These are phyloP conservation scores for Rhagoletis zephyria DNA, from an alignment of 1,140 invertebrate species.

Conservation along the genomic window DNA sequence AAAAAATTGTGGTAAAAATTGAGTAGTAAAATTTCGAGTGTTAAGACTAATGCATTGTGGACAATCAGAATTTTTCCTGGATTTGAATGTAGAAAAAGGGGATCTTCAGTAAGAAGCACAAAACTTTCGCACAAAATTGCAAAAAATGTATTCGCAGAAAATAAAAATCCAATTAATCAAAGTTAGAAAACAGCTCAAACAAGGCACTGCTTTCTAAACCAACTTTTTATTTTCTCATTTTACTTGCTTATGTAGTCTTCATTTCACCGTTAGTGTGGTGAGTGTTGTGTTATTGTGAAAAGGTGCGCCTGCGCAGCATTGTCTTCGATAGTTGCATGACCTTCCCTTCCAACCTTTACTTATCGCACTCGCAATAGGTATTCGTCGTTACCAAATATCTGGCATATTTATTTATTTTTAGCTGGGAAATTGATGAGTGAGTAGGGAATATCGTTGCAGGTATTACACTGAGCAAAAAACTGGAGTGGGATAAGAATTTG, in stretches of 20 bases:
- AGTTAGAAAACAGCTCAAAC: not conserved
- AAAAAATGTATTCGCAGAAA: too few species aligned
- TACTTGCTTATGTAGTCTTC: not conserved
- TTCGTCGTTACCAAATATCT: not conserved
- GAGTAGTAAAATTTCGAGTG: too few species aligned
- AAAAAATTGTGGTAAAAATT: not conserved
- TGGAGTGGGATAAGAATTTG: not conserved
- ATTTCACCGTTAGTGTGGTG: not conserved
- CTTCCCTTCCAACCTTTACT: conserved; percentile 9
- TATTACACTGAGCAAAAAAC: not conserved
- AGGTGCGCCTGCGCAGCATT: conserved; percentile 4
- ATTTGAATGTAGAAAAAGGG: too few species aligned
- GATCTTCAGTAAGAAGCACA: too few species aligned
- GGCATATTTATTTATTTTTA: conserved; percentile 6
- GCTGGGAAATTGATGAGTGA: conserved; percentile 7
- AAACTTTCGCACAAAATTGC: too few species aligned
- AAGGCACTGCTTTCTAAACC: not conserved
- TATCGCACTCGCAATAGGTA: not conserved
- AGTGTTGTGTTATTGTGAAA: not conserved
- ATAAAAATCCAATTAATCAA: not conserved
- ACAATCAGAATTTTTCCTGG: too few species aligned
- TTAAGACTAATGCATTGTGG: too few species aligned
- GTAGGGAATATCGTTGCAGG: not conserved
- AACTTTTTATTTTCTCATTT: not conserved
- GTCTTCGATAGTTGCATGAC: not conserved